A percentile compares a stretch with the other conserved stretches of the same genome.
Evolutionary conservation across 2,113 vertebrate species (phyloP).

Genomic region (Macquaria ambigua): DNA sequence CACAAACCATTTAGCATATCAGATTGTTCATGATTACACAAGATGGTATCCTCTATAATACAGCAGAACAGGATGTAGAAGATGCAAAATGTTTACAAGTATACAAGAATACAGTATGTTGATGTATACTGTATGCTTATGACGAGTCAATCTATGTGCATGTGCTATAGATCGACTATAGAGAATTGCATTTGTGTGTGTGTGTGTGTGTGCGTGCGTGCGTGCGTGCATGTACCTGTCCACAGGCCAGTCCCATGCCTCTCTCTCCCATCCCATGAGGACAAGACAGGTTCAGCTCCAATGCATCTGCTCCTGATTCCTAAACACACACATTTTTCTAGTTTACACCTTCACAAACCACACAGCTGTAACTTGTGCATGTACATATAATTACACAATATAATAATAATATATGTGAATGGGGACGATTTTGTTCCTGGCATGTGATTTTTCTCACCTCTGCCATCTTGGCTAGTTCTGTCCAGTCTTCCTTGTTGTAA

Average conservation of each 20-base stretch:
- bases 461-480: constrained; percentile 89
- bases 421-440: neutral
- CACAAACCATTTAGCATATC: neutral
- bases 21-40: neutral
- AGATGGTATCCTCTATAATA: neutral
- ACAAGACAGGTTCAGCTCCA: constrained; percentile 97
- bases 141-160: neutral
- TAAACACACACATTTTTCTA: constrained; percentile 64
- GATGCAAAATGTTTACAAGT: neutral
- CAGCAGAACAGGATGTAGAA: neutral
- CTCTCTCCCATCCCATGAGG: constrained; percentile 97
- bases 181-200: neutral
- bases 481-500: constrained; percentile 92
- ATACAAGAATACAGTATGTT: neutral
- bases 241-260: constrained; percentile 98
- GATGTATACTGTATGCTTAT: neutral
- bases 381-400: neutral
- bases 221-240: constrained; percentile 86
- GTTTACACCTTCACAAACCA: neutral
- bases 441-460: constrained; percentile 81
- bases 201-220: constrained; percentile 32
- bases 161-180: neutral
- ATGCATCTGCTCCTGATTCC: constrained; percentile 93
- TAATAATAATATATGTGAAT: neutral
- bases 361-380: neutral